phyloP scores from a whole-genome alignment of 2,113 vertebrate genomes.

The Alosa alosa region DNA sequence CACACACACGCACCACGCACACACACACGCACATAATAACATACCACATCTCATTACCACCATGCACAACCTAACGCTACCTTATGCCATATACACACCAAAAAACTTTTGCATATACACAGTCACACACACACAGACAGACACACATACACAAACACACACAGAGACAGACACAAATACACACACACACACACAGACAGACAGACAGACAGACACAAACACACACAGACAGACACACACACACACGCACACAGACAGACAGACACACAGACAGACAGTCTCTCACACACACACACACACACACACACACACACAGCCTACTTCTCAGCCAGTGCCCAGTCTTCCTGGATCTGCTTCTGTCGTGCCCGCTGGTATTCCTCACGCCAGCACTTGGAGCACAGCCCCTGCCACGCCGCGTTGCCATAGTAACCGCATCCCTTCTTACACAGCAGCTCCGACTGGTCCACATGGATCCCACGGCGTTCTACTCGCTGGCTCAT shows the following conservation, averaged over 20 bases:
- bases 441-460: conserved; percentile 91
- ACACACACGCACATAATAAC: no score
- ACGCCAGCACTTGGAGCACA: conserved; percentile 95
- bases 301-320: conserved; percentile 48
- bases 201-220: no score
- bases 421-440: conserved; percentile 97
- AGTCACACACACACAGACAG: not conserved
- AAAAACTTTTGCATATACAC: no score
- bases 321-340: conserved; percentile 91
- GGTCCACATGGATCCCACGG: conserved; percentile 90
- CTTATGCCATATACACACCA: no score
- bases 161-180: not conserved
- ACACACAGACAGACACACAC: no score
- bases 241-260: no score
- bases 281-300: not conserved
- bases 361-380: conserved; percentile 86
- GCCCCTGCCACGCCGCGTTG: conserved; percentile 89
- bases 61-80: no score
- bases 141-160: not conserved
- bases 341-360: conserved; percentile 94
- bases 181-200: not conserved
- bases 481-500: conserved; percentile 51
- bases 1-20: not conserved
- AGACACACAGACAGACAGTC: no score
- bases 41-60: no score